These are phyloP conservation scores for Lycodopsis pacificus DNA, from an alignment of 2,797 vertebrate genomes.

Conservation along the genomic window DNA sequence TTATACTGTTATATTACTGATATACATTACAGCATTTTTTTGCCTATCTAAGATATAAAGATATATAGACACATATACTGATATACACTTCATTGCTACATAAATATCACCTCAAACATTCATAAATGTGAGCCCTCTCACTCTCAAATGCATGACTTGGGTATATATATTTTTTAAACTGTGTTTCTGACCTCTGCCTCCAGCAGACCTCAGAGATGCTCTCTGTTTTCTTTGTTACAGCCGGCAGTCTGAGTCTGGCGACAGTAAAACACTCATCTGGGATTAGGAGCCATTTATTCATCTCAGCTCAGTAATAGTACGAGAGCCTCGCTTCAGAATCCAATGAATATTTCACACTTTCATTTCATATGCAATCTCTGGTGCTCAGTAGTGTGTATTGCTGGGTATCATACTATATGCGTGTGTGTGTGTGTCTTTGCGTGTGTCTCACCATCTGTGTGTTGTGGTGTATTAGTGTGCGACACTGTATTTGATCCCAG, in stretches of 20 bases:
- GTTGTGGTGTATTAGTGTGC: constrained; percentile 39
- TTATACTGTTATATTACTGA: background rate
- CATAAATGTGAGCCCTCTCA: background rate
- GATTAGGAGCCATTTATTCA: constrained; percentile 81
- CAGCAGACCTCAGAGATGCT: constrained; percentile 40
- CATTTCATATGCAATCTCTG: constrained; percentile 76
- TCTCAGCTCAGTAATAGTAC: constrained; percentile 73
- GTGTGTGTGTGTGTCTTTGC: background rate
- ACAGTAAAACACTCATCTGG: constrained; percentile 78
- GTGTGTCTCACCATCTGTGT: constrained; percentile 13
- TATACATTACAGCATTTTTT: background rate
- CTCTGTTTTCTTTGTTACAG: constrained; percentile 58
- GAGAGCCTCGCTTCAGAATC: constrained; percentile 72
- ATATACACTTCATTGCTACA: background rate
- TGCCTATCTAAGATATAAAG: background rate
- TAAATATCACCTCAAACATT: constrained; percentile 5
- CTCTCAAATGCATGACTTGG: constrained; percentile 7
- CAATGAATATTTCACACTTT: constrained; percentile 83
- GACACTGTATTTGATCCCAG: constrained; percentile 44
- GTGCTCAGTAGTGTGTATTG: constrained; percentile 59
- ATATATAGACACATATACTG: background rate
- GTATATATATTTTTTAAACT: constrained; percentile 11
- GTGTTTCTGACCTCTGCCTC: constrained; percentile 50
- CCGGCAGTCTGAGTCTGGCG: constrained; percentile 57
- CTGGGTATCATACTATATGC: constrained; percentile 48